Base-by-base conservation (phyloP, 2,888 invertebrate genomes). In the Gymnoscelis rufifasciata region DNA sequence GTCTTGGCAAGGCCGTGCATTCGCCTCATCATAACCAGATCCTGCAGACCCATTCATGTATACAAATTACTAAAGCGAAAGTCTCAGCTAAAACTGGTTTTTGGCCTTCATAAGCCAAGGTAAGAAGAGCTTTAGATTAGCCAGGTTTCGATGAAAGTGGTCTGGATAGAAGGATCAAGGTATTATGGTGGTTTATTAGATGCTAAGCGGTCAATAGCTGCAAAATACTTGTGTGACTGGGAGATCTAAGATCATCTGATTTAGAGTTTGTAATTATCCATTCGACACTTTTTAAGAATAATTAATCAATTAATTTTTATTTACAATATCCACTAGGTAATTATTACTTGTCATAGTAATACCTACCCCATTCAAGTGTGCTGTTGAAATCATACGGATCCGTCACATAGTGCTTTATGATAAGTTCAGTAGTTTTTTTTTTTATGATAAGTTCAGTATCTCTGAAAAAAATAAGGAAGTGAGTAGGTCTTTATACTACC, bases 1-100 rank as follows among this genome's bases (percentile, higher is more conserved):
- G 31, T 56, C n/a, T n/a, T 36, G 43, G 64, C 74, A 74, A 76
- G 75, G 74, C 58, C 74, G 74, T 64, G 52, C 71, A 44, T 71
- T 69, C 67, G 64, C 68, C 72, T 67, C 62, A 13, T 7, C 28
- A 35, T 15, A 31, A 59, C 56, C 51, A 54, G 0, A 51, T 42
- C 31, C 26, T 26, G 7, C 27, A 38, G 47, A 47, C 40, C 47
- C 13, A 31, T 24, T 23, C 24, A 1, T 10, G 8, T 11, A n/a
- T 13, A 11, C 14, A 19, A 31, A n/a, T 6, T 7, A 13, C 1
- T 14, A 8, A 10, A 1, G 5, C 11, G 8, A 11, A 26, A 19
- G 49, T 51, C 30, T 47, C 54, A 15, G 30, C 23, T 0, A 7
- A 33, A 31, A 13, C 29, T 49, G 51, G 52, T 13, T 33, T 4